Evolutionary conservation across 2,888 invertebrate species (phyloP).

Genomic region (Conops quadrifasciatus): DNA sequence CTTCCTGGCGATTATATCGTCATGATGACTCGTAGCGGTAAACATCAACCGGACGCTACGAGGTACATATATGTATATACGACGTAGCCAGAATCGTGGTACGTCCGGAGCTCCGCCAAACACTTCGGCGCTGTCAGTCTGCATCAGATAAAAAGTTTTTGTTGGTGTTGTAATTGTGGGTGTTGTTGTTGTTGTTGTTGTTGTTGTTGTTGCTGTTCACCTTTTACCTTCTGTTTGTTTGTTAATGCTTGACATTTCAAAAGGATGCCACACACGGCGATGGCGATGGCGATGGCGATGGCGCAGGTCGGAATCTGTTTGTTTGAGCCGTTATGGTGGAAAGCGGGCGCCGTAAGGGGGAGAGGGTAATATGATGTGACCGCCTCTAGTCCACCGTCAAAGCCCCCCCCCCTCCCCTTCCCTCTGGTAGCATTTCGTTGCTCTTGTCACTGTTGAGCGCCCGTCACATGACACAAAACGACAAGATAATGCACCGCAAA

Average conservation of each 20-base stretch:
- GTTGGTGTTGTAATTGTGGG: slow-evolving; percentile 2
- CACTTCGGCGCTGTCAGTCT: slow-evolving; percentile 28
- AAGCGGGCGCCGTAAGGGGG: background rate
- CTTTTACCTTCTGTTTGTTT: slow-evolving; percentile 5
- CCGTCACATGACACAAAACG: too few relatives aligned
- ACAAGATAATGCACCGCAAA: slow-evolving; percentile 26
- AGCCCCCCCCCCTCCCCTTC: background rate
- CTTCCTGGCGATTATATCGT: too few relatives aligned
- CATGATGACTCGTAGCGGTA: too few relatives aligned
- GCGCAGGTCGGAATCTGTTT: too few relatives aligned
- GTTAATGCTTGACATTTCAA: slow-evolving; percentile 32
- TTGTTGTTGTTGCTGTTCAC: background rate
- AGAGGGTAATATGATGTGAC: background rate
- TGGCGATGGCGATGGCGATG: too few relatives aligned
- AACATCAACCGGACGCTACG: too few relatives aligned
- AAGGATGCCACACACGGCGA: background rate
- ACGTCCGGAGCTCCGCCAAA: background rate
- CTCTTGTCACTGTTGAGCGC: slow-evolving; percentile 5
- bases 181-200: slow-evolving; percentile 10
- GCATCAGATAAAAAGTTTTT: slow-evolving; percentile 27
- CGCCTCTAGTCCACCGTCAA: too few relatives aligned
- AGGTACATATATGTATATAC: background rate
- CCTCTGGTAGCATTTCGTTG: background rate
- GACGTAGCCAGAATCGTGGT: background rate
- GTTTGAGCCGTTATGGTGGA: background rate